Percentiles rank a stretch among this genome's conserved stretches.
phyloP scores from a whole-genome alignment of 1,140 invertebrate species.

The Caerostris darwini region DNA sequence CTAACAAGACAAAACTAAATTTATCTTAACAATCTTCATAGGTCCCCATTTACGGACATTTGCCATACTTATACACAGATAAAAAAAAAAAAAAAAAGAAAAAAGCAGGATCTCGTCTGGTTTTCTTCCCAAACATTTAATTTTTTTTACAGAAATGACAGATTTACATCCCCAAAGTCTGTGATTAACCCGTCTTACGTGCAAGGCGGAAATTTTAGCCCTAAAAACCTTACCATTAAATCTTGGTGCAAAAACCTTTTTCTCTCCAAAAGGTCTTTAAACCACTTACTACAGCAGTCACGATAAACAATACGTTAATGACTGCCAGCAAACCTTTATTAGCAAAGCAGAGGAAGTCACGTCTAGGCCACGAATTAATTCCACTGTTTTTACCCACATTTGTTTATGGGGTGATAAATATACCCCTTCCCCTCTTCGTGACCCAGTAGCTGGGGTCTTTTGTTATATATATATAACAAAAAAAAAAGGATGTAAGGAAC shows the following conservation, averaged over 20 bases:
- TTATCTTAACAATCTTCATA: neutral
- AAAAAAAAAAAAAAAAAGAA: neutral
- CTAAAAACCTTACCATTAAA: conserved; percentile 15
- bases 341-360: conserved; percentile 57
- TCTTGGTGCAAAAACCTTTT: conserved; percentile 1
- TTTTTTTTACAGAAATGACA: conserved; percentile 12
- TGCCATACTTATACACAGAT: neutral
- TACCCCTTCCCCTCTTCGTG: conserved; percentile 53
- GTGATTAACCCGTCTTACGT: conserved; percentile 59
- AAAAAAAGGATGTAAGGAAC: conserved; percentile 21
- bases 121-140: conserved; percentile 34
- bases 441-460: neutral
- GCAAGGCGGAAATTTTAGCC: conserved; percentile 30
- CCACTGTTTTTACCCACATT: conserved; percentile 67
- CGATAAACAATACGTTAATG: conserved; percentile 71
- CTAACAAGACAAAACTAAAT: neutral
- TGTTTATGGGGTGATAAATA: conserved; percentile 76
- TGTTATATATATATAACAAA: neutral
- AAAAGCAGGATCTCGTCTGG: neutral
- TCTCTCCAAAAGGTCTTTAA: conserved; percentile 21
- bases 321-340: conserved; percentile 51
- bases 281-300: conserved; percentile 1
- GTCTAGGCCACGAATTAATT: conserved; percentile 61
- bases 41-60: neutral
- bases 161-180: conserved; percentile 9